Conservation (phyloP, 2,113 vertebrate genomes). For the Willisornis vidua region DNA sequence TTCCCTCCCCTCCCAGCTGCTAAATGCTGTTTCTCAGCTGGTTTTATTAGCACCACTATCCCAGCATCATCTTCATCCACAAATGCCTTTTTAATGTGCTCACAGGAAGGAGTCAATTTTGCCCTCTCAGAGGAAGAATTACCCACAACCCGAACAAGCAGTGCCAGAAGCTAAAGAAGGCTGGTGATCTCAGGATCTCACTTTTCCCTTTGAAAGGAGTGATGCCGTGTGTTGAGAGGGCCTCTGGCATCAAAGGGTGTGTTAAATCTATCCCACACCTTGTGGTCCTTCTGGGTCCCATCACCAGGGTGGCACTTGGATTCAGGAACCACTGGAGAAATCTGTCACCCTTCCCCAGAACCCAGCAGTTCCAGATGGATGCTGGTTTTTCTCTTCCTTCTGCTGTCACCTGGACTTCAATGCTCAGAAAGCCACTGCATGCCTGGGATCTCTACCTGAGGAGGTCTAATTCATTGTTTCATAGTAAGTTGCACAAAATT, state of each 20-base stretch:
- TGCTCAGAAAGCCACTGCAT: background rate
- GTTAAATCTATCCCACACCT: background rate
- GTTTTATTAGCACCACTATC: constrained; percentile 13
- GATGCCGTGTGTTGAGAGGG: background rate
- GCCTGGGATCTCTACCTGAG: background rate
- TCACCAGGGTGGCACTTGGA: accelerated
- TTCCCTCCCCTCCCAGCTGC: constrained; percentile 12
- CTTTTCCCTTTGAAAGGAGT: background rate
- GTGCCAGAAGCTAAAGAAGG: background rate
- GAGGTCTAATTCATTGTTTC: background rate
- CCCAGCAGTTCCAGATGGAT: background rate
- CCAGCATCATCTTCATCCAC: background rate
- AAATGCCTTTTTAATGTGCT: background rate
- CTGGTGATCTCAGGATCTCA: background rate
- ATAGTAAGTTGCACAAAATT: background rate
- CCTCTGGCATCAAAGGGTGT: background rate
- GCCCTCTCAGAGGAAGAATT: background rate
- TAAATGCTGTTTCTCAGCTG: background rate
- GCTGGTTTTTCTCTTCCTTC: background rate
- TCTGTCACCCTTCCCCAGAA: background rate
- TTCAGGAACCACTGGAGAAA: background rate
- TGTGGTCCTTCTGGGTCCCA: background rate
- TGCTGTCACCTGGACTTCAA: background rate
- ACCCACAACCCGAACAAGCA: background rate
- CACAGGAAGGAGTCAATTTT: background rate